Base-by-base conservation (phyloP, 1,140 invertebrate species). In the Plectus sambesii region DNA sequence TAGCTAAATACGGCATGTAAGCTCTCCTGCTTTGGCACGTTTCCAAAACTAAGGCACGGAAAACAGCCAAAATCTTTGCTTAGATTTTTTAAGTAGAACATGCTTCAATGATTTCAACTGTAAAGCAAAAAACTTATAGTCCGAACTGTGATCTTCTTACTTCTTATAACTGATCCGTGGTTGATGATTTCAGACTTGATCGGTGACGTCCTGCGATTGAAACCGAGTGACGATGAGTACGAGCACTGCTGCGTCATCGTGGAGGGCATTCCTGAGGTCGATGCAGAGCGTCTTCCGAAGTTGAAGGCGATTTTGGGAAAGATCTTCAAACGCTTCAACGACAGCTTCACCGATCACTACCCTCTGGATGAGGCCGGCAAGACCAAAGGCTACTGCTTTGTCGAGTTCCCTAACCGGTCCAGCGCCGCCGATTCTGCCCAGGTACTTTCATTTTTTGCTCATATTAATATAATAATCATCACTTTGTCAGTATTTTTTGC, bases 161-260 rank as follows among this genome's bases (percentile, higher is more conserved):
- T n/a, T n/a, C n/a, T n/a, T n/a, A n/a, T n/a, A n/a, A 52, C 20
- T 51, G 2, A 46, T 23, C 23, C 5, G 20, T 30, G 30, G 43
- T 41, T 51, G 50, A 59, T 50, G 61, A 69, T 77, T 80, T 44
- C 76, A 93, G 89, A 90, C 68, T 74, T 94, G 17, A 73, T 94
- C 37, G 82, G 77, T 5, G 89, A 97, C 72, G 71, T 96, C 46
- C 68, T 94, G 41, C 78, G 80, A 42, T 78, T 82, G 52, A 85
- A 84, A 65, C 92, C 92, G 0, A 83, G 84, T 47, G 86, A 93
- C 73, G 85, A 85, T 30, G 88, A 93, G 74, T 88, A 89, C 24
- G 84, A 94, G 30, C 89, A 97, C 69, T 85, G 82, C 59, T 85
- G 97, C 5, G 82, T 98, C 62, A 84, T 98, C 3, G 83, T 98